Base-by-base conservation (phyloP, 2,113 vertebrate genomes). In the Solenodon paradoxus region DNA sequence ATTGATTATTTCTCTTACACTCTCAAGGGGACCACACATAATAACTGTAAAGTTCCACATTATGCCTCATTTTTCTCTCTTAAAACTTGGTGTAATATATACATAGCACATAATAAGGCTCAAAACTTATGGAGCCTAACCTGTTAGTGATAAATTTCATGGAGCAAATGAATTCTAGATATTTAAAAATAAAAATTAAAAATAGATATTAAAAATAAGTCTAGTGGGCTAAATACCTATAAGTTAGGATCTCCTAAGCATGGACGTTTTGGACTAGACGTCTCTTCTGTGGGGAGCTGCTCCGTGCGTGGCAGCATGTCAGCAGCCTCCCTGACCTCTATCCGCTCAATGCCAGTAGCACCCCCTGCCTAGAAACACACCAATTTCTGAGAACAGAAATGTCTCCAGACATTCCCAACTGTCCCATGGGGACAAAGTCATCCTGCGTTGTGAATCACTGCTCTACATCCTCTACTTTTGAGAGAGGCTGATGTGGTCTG, bases 101-200 rank as follows among this genome's bases (percentile, higher is more conserved):
- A 47, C 10, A 42, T 17, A 55, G 22, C 24, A 69, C 13, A 5
- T 45, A 64, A 55, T 26, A 57, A 90, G 63, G 64, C 42, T 87
- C 75, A 88, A 57, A 74, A 82, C 17, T n/a, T 89, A 80, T 7
- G 15, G 40, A 89, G 11, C 47, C 32, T 32, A 26, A n/a, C 28
- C 42, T 68, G 68, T 40, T 47, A 77, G 66, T 38, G 84, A 51
- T 66, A 38, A 28, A 63, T 74, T 89, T 96, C 28, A 74, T 9
- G 47, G 85, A 86, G 20, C 15, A 68, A 75, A 74, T 74, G 15
- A 80, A 93, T 42, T 86, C n/a, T 86, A 11, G 59, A 45, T 63
- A 49, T 72, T 92, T 96, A 59, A 66, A 49, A n/a, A n/a, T n/a
- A n/a, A n/a, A n/a, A n/a, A n/a, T n/a, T n/a, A n/a, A n/a, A n/a